Base-by-base conservation (phyloP, 1,140 invertebrate genomes). In the Neodiprion pinetum region DNA sequence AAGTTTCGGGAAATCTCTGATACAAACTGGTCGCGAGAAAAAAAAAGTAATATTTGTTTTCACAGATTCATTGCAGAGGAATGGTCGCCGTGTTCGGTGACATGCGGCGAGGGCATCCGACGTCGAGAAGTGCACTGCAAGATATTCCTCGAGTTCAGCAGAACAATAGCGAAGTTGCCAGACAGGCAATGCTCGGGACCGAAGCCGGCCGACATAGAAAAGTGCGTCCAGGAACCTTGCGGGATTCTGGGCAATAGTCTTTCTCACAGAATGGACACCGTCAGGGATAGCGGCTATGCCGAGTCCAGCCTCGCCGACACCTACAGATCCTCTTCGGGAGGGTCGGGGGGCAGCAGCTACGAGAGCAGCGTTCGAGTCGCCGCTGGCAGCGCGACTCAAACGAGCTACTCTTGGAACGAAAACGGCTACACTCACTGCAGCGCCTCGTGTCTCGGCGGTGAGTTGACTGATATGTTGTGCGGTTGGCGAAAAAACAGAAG, bases 381-480 rank as follows among this genome's bases (percentile, higher is more conserved):
- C 10, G 84, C 90, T 8, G 89, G 89, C 65, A 87, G 82, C 74
- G 76, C 91, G 80, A 78, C 92, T 84, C 77, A 92, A 90, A 79
- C 93, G 86, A 80, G 94, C 0, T 96, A 95, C 85, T 94, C 94
- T 1, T 96, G 95, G 95, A 93, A 94, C 79, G 93, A 95, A 80
- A 91, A 94, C 78, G 95, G 95, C 0, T 96, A 94, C 80, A 97
- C 96, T 1, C 93, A 95, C 75, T 99, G 98, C 89, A 98, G 96
- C 81, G 96, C 96, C 1, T 96, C 96, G 67, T 99, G 98, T 87
- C 91, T 99, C 4, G 97, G 97, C 83, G 97, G 95, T 86, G 91
- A 84, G 78, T 74, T 40, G 28, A 40, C 5, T 40, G 28, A 40
- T 2, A 40, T 40, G 28, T 40, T 1, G 5, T 48, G 10, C 9